These are phyloP conservation scores for Drosophila nikananu DNA, from an alignment of 1,140 invertebrate genomes.

Conservation along the genomic window DNA sequence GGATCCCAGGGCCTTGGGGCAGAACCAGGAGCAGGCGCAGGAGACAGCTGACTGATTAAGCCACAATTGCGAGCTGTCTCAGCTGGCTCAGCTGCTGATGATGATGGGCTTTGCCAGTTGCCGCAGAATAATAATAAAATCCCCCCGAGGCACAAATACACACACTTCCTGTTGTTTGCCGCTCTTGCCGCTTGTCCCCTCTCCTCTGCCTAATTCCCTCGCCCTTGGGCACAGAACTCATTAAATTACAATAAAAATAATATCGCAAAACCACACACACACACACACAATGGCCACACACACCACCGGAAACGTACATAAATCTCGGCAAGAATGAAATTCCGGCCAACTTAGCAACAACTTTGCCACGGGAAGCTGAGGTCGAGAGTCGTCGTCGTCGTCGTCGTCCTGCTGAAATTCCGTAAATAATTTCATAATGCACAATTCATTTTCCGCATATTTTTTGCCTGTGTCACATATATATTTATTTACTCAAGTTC, in stretches of 20 bases:
- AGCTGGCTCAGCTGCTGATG: slow-evolving; percentile 38
- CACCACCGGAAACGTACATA: slow-evolving; percentile 31
- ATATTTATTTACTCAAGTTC: neutral
- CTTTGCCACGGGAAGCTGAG: slow-evolving; percentile 9
- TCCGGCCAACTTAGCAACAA: slow-evolving; percentile 17
- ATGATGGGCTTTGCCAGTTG: slow-evolving; percentile 39
- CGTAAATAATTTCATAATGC: slow-evolving; percentile 18
- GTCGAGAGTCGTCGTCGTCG: neutral
- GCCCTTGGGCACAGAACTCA: slow-evolving; percentile 63
- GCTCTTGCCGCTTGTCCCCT: neutral
- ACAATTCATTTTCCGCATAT: slow-evolving; percentile 1
- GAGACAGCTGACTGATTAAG: slow-evolving; percentile 63
- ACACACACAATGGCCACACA: neutral
- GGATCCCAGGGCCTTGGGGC: neutral
- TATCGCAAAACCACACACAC: slow-evolving; percentile 13
- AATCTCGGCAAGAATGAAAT: slow-evolving; percentile 11
- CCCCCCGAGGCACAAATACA: slow-evolving; percentile 16
- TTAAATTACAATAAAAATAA: slow-evolving; percentile 72
- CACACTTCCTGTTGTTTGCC: slow-evolving; percentile 3
- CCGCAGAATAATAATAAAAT: slow-evolving; percentile 28
- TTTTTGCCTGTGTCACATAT: neutral
- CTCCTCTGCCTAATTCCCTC: neutral
- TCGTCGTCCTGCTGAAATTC: neutral
- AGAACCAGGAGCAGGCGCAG: slow-evolving; percentile 5
- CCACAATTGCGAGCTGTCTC: slow-evolving; percentile 59